Evolutionary conservation across 2,888 invertebrate species (phyloP), one percentile per base, ranked within the genome.

Genomic region (Dolichopus griseipennis): DNA sequence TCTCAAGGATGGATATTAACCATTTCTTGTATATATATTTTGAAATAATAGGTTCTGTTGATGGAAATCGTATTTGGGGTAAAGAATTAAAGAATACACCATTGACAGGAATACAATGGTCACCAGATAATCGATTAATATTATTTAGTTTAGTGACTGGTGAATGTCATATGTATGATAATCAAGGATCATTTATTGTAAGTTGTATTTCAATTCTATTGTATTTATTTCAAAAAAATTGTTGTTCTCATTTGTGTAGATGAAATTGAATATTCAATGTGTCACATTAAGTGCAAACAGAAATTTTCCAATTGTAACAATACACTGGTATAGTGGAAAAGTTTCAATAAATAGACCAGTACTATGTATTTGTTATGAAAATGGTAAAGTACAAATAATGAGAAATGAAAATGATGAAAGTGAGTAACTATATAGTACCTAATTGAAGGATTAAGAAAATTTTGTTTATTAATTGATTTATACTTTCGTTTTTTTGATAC

Each of bases 21-120:
- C 27, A 27, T 27, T 27, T 27, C 10, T 12, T 33, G 41, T 67
- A 20, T 61, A n/a, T 61, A 18, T 21, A 27, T 27, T 27, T 27
- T n/a, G 3, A 22, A 66, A 66, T 9, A 43, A 27, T 96, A 68
- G 98, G 99, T 0, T 95, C 97, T 10, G 95, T 97, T 0, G 98
- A 98, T 83, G 99, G 99, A 0, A 97, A 96, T 76, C 86, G 98
- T 71, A 93, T 99, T 52, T 99, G 98, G 97, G 97, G 97, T 5
- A 98, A 97, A 81, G 98, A 99, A 77, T 83, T 99, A 27, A 95
- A 96, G 81, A 91, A 91, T 20, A 86, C 91, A 0, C 88, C 89
- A 27, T 82, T 97, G 22, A 86, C 88, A 33, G 90, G 90, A 20
- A 95, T 97, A 0, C 95, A 95, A 82, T 99, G 98, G 98, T 96